Evolutionary conservation across 2,797 vertebrate species (phyloP).

Genomic region (Garrulus glandarius): DNA sequence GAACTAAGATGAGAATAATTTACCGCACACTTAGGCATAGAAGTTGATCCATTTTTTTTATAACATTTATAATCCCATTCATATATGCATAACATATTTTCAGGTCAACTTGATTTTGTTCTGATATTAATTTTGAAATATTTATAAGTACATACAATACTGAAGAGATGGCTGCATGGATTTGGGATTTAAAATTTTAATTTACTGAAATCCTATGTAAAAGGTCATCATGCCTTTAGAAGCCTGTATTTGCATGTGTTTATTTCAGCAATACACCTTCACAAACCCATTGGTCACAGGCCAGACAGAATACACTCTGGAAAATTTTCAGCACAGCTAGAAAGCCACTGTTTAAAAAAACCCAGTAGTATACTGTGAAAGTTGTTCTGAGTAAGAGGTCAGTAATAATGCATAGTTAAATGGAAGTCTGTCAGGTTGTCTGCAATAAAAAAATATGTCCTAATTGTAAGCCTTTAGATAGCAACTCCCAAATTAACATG

Average conservation of each 20-base stretch:
- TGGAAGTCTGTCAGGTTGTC: neutral
- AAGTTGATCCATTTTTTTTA: neutral
- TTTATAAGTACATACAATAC: neutral
- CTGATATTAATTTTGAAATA: constrained; percentile 30
- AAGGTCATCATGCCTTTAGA: constrained; percentile 11
- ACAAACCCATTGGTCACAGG: neutral
- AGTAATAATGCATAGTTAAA: neutral
- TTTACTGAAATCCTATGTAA: neutral
- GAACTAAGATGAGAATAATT: neutral
- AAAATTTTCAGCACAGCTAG: neutral
- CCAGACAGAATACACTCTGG: neutral
- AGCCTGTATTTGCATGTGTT: neutral
- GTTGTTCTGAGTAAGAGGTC: neutral
- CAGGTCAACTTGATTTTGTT: neutral
- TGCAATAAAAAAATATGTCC: neutral
- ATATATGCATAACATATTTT: neutral
- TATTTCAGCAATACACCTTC: neutral
- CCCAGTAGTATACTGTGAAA: neutral
- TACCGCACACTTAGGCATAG: neutral
- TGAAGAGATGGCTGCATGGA: neutral
- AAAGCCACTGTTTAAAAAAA: neutral
- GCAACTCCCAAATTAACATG: neutral
- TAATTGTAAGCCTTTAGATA: neutral
- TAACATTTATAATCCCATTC: neutral
- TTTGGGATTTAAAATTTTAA: neutral